Base-by-base conservation (phyloP, 2,888 invertebrate species). In the Apamea epomidion region DNA sequence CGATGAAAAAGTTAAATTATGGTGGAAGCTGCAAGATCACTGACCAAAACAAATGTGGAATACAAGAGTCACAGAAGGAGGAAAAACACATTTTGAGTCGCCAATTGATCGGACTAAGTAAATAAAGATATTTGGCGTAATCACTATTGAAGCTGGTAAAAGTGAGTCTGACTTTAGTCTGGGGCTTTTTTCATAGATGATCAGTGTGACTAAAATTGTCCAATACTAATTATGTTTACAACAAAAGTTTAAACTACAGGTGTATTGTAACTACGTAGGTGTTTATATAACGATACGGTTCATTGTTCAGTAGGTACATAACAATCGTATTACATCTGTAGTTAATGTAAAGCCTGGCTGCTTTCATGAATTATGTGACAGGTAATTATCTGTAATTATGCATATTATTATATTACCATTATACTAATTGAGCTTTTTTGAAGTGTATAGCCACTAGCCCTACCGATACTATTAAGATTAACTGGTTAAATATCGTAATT, bases 301-400 rank as follows among this genome's bases (percentile, higher is more conserved):
- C 14, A 64, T 69, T 64, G 18, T 64, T 1, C 37, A 71, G 14
- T n/a, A n/a, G n/a, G n/a, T 25, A 60, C 21, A 71, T 54, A 76
- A 69, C 67, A 62, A 62, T 64, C 51, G 18, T 14, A 42, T 51
- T 25, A 81, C 73, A 76, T 80, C 12, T 62, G 58, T 32, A 64
- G 48, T 75, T 75, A 75, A 37, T 68, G 16, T 32, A 74, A 82
- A 86, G 54, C 71, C 65, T 58, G 45, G 14, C 18, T 85, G 76
- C n/a, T 71, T 75, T 32, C 73, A 76, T 86, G 77, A 84, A 64
- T 84, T 82, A 84, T 84, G 84, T 60, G 86, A 82, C 84, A 84
- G 74, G 14, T 72, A 81, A 85, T 84, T 81, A 85, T 69, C 42
- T 64, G 70, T 32, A 77, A 72, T 86, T 60, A 81, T 51, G 37